A percentile compares a stretch with the other conserved stretches of the same genome.
phyloP scores from a whole-genome alignment of 2,113 vertebrate species.

The Gnathonemus echidnorhynchus region DNA sequence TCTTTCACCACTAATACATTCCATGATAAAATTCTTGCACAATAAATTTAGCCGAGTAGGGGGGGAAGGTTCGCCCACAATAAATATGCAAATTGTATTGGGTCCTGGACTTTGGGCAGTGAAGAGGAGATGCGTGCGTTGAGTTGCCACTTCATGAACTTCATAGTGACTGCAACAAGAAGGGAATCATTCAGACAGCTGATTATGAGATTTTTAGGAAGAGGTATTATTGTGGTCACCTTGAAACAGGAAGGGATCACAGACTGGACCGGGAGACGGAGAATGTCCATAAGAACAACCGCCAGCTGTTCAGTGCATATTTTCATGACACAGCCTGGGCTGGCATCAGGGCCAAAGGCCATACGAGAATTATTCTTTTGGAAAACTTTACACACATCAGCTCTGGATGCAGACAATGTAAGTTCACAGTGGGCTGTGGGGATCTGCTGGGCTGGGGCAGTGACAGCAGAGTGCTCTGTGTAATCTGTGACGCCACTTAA shows the following conservation, averaged over 20 bases:
- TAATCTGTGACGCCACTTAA: too few species aligned
- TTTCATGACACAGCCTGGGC: not conserved
- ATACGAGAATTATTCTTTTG: not conserved
- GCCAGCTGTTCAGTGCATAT: not conserved
- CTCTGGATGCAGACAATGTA: not conserved
- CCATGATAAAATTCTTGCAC: not conserved
- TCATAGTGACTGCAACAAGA: not conserved
- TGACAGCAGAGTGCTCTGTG: not conserved
- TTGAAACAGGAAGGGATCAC: not conserved
- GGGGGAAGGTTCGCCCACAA: not conserved
- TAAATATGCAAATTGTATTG: not conserved
- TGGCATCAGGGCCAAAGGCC: not conserved
- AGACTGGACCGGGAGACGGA: not conserved
- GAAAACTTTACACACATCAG: not conserved
- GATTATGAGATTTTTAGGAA: not conserved
- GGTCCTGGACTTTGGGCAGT: not conserved
- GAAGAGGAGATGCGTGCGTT: not conserved
- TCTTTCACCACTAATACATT: not conserved
- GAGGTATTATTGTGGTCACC: not conserved
- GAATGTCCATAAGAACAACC: not conserved
- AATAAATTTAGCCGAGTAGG: not conserved
- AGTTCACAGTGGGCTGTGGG: not conserved
- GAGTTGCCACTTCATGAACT: not conserved
- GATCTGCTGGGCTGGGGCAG: too few species aligned
- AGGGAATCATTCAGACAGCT: not conserved